These are phyloP conservation scores for Platycheirus rosarum DNA, from an alignment of 2,888 invertebrate genomes.

Conservation along the genomic window DNA sequence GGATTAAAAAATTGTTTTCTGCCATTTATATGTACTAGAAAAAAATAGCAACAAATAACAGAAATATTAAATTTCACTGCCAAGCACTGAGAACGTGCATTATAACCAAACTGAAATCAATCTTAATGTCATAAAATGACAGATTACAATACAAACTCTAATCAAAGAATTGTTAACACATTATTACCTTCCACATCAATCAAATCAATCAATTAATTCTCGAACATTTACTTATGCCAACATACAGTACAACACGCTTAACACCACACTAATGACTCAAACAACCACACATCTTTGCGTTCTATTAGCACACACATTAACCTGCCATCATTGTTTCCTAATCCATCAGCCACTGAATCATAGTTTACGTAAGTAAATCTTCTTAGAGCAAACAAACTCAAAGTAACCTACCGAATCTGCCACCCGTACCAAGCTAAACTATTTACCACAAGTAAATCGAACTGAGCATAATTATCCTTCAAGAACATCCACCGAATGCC, in stretches of 20 bases:
- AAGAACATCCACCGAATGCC: conserved; percentile 47
- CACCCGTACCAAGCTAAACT: too few relatives aligned
- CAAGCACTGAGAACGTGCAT: too few relatives aligned
- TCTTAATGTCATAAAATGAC: too few relatives aligned
- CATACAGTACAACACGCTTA: conserved; percentile 12
- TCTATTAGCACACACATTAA: conserved; percentile 43
- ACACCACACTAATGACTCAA: conserved; percentile 61
- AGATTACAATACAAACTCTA: too few relatives aligned
- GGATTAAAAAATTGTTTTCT: too few relatives aligned
- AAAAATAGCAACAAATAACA: too few relatives aligned
- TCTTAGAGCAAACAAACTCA: conserved; percentile 22
- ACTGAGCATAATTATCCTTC: conserved; percentile 58
- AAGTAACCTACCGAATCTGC: conserved; percentile 23
- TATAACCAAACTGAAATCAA: too few relatives aligned
- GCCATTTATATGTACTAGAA: too few relatives aligned
- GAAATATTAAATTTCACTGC: too few relatives aligned
- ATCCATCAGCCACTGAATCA: conserved; percentile 29
- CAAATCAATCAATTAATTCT: too few relatives aligned
- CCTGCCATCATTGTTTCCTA: background rate
- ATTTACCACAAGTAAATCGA: conserved; percentile 49
- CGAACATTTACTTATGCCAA: background rate
- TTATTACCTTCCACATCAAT: too few relatives aligned
- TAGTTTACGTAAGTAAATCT: conserved; percentile 55
- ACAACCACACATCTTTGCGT: conserved; percentile 30
- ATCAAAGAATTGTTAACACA: too few relatives aligned